phyloP scores from a whole-genome alignment of 1,140 invertebrate genomes.

The Drosophila sproati region DNA sequence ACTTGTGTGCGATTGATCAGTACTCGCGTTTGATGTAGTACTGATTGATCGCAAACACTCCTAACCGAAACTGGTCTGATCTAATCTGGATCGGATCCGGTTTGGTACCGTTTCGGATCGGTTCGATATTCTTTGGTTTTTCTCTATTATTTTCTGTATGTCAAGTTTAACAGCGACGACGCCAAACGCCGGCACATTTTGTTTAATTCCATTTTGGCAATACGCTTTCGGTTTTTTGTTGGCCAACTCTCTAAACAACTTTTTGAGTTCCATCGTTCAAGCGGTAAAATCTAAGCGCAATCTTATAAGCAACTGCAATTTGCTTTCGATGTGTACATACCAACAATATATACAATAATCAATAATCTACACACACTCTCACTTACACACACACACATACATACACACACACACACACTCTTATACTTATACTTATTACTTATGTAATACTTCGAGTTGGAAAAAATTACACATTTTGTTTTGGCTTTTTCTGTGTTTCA shows the following conservation, averaged over 20 bases:
- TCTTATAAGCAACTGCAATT: slow-evolving; percentile 51
- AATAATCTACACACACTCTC: slow-evolving; percentile 35
- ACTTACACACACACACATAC: slow-evolving; percentile 16
- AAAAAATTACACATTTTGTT: slow-evolving; percentile 39
- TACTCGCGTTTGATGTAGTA: slow-evolving; percentile 27
- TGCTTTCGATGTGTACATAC: slow-evolving; percentile 77
- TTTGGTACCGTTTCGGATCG: slow-evolving; percentile 28
- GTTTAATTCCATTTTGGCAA: slow-evolving; percentile 77
- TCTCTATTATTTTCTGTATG: slow-evolving; percentile 62
- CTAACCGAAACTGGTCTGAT: background rate
- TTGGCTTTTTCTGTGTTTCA: slow-evolving; percentile 57
- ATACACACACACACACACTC: slow-evolving; percentile 25
- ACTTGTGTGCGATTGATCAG: slow-evolving; percentile 35
- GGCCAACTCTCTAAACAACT: slow-evolving; percentile 55
- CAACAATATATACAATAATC: slow-evolving; percentile 33
- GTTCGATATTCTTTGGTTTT: slow-evolving; percentile 66
- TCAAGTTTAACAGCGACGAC: slow-evolving; percentile 82
- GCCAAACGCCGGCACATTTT: slow-evolving; percentile 82
- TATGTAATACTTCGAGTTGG: slow-evolving; percentile 29
- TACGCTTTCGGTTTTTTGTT: slow-evolving; percentile 76
- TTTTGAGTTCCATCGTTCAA: slow-evolving; percentile 40
- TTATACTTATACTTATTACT: slow-evolving; percentile 30
- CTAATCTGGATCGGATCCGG: background rate
- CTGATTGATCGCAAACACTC: slow-evolving; percentile 11
- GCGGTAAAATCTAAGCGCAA: slow-evolving; percentile 42